Evolutionary conservation across 2,797 vertebrate species (phyloP), one percentile per base, ranked within the genome.

Genomic region (Anabacerthia variegaticeps): DNA sequence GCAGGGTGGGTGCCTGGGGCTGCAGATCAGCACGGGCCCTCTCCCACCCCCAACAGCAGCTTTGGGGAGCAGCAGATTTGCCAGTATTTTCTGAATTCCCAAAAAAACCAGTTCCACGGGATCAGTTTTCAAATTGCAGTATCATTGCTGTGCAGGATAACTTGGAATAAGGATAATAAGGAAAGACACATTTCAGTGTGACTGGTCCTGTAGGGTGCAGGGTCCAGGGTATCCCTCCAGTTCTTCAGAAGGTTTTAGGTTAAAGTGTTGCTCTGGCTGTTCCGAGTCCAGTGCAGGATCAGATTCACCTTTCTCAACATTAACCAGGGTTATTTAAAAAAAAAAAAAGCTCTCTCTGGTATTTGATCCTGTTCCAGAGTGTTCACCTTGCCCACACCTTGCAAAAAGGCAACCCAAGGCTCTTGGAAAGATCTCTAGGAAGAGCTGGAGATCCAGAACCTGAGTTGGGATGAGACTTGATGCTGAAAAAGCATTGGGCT

Each of bases 21-120:
- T 81, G 61, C 37, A 73, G 14, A 26, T 58, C 0, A 0, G 21
- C 18, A 12, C 1, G 4, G 26, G 36, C 3, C 24, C 32, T 74
- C n/a, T 34, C 43, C 14, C 21, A 32, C 4, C 20, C 14, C 0
- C 0, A 14, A 2, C 0, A 63, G 63, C 81, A 65, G 56, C 34
- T 79, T 32, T 44, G 2, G 0, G 9, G 43, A 13, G 34, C 52
- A 77, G 52, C 14, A 44, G 15, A 20, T 69, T 39, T 63, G 52
- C 21, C 30, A 12, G 13, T 6, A 1, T 30, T 30, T 36, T 30
- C 54, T 44, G 37, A 54, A 6, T 49, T 59, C 34, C 58, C 39
- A 48, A 49, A 30, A 44, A 30, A 65, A 41, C 23, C 18, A 4
- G 6, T 52, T 24, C 61, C 10, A 4, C 12, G 30, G 36, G 46